phyloP scores from a whole-genome alignment of 1,140 invertebrate species.

The Cydia strobilella region DNA sequence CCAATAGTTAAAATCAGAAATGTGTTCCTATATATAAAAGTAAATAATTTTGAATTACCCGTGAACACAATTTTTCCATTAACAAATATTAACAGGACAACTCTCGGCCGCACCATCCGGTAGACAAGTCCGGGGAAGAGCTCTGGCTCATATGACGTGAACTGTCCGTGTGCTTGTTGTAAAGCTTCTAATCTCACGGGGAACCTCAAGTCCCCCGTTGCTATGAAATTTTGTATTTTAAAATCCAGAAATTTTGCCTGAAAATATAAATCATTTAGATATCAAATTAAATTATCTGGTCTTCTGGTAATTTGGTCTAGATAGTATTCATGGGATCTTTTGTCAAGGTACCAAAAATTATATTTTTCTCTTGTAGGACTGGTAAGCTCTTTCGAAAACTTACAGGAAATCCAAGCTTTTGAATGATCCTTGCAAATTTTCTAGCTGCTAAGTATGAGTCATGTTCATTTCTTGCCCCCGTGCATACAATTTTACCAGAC shows the following conservation, averaged over 20 bases:
- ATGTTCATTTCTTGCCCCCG: constrained; percentile 98
- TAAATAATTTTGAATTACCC: constrained; percentile 77
- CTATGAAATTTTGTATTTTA: constrained; percentile 99
- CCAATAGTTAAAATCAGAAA: too few species aligned
- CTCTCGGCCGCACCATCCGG: constrained; percentile 96
- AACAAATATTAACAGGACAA: constrained; percentile 98
- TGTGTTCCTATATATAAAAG: too few species aligned
- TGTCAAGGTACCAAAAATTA: too few species aligned
- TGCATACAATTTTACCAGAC: constrained; percentile 99
- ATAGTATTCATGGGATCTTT: too few species aligned
- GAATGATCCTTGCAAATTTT: constrained; percentile 99
- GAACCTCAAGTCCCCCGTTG: constrained; percentile 98
- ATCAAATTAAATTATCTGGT: neutral
- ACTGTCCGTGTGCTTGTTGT: constrained; percentile 96
- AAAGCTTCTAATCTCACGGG: constrained; percentile 98
- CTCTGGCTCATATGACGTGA: constrained; percentile 95
- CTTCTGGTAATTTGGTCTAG: too few species aligned
- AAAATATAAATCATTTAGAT: constrained; percentile 48
- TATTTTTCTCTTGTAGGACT: neutral
- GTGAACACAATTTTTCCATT: constrained; percentile 98
- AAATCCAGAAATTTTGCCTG: constrained; percentile 97
- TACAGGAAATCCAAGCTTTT: constrained; percentile 98
- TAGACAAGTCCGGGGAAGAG: constrained; percentile 99
- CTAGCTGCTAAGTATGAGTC: constrained; percentile 95
- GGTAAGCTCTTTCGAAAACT: constrained; percentile 51